Evolutionary conservation across 2,113 vertebrate species (phyloP), one percentile per base, ranked within the genome.

Genomic region (Nibea albiflora): DNA sequence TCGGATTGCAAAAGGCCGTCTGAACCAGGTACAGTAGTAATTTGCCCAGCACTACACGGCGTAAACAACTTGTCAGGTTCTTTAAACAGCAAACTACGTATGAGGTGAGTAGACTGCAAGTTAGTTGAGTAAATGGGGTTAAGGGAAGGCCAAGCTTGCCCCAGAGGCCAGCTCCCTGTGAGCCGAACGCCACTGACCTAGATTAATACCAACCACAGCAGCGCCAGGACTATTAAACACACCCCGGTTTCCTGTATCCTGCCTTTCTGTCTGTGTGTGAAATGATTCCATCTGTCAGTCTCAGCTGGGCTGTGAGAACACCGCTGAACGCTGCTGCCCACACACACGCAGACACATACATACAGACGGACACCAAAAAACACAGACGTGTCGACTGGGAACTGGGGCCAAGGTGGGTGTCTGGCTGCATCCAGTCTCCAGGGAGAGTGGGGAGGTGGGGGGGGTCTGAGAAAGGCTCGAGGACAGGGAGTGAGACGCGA

Each of bases 271-370:
- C 92, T 92, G 80, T 77, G 91, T 91, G 91, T 92, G 89, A 92
- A 92, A 90, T 92, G 88, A 92, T 91, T 94, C 90, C 92, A 94
- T 94, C 92, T 94, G 93, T 93, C 89, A 91, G 88, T 88, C 85
- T 91, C 90, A 92, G 91, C 89, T 89, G 88, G 87, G 85, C 84
- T 90, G 92, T 83, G 77, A 90, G 90, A 90, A 90, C 83, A 61
- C 78, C 10, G 52, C 90, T 73, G 83, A 90, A 87, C 4, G 10
- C 84, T 80, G 70, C 75, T 76, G 84, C 90, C 52, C 86, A 81
- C 81, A 71, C 76, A 71, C 57, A 78, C 24, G 24, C 53, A 71
- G 31, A 73, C 75, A 75, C 52, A 58, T 17, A 63, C 14, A 80
- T 47, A 80, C 78, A 79, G 58, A 80, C 56, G 19, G 20, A 90